Evolutionary conservation across 2,888 invertebrate species (phyloP), one percentile per base, ranked within the genome.

Genomic region (Phengaris arion): DNA sequence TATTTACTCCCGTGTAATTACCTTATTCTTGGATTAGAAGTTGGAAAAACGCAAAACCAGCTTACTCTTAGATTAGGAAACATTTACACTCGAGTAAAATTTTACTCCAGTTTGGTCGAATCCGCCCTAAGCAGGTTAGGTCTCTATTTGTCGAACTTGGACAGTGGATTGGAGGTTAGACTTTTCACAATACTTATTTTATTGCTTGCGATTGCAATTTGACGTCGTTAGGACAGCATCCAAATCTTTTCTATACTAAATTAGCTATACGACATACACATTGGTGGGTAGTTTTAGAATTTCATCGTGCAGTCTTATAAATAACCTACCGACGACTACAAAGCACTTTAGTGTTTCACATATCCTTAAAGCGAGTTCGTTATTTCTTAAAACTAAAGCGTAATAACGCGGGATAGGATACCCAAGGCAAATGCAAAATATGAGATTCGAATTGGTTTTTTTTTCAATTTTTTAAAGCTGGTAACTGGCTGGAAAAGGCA

Each of bases 341-440:
- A 68, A 75, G 75, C 75, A 75, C 75, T 75, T 75, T 68, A 75
- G 75, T 75, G 69, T 75, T 57, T 51, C 13, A 74, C 59, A 59
- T 74, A 15, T 64, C 51, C 46, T 59, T 68, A 64, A 68, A 68
- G 68, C 68, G 48, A 68, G 22, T 35, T 51, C 59, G 59, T 74
- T 68, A 35, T 52, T 68, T 15, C 75, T 69, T 75, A 75, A 55
- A 55, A 10, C 75, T 75, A 75, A 54, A 75, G 69, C 69, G 69
- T 75, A 48, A n/a, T 22, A 13, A 68, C 68, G 68, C 74, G 51
- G 69, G 75, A 74, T 74, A 48, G 75, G 54, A 48, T 74, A 22
- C 59, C 45, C 69, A 75, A 75, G 75, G 75, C 75, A 75, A 75
- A 75, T 77, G 77, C 75, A 69, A 74, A 64, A 8, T 35, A 74